A percentile compares a stretch with the other conserved stretches of the same genome.
phyloP scores from a whole-genome alignment of 2,888 invertebrate species.

The Boloria euphrosyne region DNA sequence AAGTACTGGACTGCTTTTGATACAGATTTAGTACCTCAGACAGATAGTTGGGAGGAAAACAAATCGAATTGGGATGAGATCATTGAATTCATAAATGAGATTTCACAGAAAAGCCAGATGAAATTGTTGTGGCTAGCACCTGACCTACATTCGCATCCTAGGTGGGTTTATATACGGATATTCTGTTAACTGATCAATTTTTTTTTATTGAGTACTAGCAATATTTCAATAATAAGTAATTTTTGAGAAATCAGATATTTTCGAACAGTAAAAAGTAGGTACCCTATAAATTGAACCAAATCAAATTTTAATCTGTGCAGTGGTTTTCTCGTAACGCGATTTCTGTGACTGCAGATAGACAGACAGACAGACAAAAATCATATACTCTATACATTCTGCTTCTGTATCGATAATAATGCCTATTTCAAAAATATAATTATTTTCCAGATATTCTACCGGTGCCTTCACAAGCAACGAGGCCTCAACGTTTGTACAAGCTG shows the following conservation, averaged over 20 bases:
- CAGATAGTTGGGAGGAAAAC: constrained; percentile 79
- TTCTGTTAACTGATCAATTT: not conserved
- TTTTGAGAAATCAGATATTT: no score
- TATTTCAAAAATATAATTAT: not conserved
- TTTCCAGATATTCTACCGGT: constrained; percentile 81
- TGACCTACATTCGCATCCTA: constrained; percentile 82
- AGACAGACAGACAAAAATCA: no score
- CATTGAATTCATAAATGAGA: constrained; percentile 78
- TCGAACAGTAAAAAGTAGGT: no score
- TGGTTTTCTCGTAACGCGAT: no score
- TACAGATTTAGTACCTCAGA: constrained; percentile 82
- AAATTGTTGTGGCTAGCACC: constrained; percentile 85
- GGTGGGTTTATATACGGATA: constrained; percentile 56
- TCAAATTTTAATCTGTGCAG: no score
- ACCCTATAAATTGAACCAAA: no score
- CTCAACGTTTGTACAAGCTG: constrained; percentile 81
- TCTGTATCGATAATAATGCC: no score
- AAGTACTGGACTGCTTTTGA: constrained; percentile 85
- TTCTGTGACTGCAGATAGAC: no score
- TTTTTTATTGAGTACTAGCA: no score
- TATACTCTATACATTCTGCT: no score
- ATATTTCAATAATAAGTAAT: no score
- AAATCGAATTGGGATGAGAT: constrained; percentile 82
- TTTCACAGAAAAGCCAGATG: constrained; percentile 80
- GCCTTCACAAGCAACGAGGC: constrained; percentile 84